Evolutionary conservation across 1,140 invertebrate genomes (phyloP), one percentile per base, ranked within the genome.

Genomic region (Zaprionus taronus): DNA sequence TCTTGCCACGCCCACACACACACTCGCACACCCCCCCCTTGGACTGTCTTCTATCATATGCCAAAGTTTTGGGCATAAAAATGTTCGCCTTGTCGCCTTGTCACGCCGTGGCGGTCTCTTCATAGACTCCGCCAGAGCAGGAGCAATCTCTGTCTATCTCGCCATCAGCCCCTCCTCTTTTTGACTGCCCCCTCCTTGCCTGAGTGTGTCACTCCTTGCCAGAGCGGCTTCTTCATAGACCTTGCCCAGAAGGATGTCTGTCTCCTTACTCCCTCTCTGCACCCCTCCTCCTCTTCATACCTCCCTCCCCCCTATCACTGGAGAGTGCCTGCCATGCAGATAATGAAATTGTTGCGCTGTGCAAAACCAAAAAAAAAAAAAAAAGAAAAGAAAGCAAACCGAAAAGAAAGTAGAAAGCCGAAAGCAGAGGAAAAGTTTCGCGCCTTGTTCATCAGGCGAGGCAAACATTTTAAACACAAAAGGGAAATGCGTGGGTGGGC

Each of bases 401-500:
- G 69, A 28, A 63, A 41, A 56, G 20, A 72, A 56, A 65, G 12
- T 11, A 38, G n/a, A 24, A 75, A 47, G 41, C 41, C 28, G 56
- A 49, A 71, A 60, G 24, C 58, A 53, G 56, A 58, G 57, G 65
- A 83, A 85, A 87, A 86, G 75, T 87, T 86, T 80, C 66, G 72
- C 72, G 71, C 68, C 62, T 67, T 83, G 77, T 84, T 83, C 81
- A 84, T 84, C 81, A 84, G 60, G 74, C 83, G 73, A 83, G 78
- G 84, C 84, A 83, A 87, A 87, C 84, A 87, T 89, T 87, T 87
- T 87, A 87, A 87, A 87, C 89, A 87, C 84, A 90, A 87, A 90
- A 87, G 84, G 84, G 81, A 87, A 89, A 90, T 87, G 84, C 85
- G 84, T 87, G 84, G 84, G 85, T 78, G 81, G 80, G 64, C 83